phyloP scores from a whole-genome alignment of 2,888 invertebrate species.

The Pristionchus arcanus region DNA sequence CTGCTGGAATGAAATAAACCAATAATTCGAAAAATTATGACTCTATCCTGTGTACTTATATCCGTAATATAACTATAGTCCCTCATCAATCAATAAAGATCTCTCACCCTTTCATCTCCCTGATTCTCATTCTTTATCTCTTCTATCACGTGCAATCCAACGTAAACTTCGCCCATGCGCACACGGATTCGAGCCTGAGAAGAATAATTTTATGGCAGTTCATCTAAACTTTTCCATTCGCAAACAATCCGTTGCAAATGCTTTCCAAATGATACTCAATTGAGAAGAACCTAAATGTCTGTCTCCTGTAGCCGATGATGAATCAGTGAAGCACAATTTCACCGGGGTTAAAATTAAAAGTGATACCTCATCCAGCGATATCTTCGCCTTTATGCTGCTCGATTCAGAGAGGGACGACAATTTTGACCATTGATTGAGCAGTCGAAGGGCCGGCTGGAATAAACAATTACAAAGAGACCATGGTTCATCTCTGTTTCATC shows the following conservation, averaged over 20 bases:
- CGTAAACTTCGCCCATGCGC: conserved; percentile 44
- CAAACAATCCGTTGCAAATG: no score
- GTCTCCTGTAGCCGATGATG: no score
- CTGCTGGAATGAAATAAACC: no score
- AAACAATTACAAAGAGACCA: neutral
- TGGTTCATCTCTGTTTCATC: neutral
- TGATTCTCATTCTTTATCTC: neutral
- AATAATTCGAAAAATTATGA: no score
- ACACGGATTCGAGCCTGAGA: conserved; percentile 40
- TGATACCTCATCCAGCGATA: conserved; percentile 16
- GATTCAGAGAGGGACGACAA: neutral
- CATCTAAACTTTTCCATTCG: no score
- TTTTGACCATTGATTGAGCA: conserved; percentile 42
- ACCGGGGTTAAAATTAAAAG: no score
- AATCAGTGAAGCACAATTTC: no score
- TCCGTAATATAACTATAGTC: neutral
- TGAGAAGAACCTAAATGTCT: no score
- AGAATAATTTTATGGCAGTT: neutral
- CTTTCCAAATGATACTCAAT: no score
- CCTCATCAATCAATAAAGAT: neutral
- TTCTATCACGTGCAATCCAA: conserved; percentile 16
- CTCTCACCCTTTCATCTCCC: neutral
- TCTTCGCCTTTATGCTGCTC: neutral
- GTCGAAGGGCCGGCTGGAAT: conserved; percentile 45
- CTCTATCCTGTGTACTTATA: no score